Base-by-base conservation (phyloP, 1,140 invertebrate genomes). In the Drosophila ananassae region DNA sequence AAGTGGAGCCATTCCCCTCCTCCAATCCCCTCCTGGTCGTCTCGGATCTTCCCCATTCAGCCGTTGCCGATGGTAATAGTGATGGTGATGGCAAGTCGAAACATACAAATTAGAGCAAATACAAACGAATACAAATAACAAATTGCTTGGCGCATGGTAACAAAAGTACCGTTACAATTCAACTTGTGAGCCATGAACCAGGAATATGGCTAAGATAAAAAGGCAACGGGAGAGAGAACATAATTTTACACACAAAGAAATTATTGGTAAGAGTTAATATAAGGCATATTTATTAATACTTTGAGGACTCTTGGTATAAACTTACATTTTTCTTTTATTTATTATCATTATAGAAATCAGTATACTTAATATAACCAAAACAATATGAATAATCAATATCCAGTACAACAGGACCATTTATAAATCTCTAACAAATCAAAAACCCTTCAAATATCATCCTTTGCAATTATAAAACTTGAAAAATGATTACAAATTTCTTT, bases 41-140 rank as follows among this genome's bases (percentile, higher is more conserved):
- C 12, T 13, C 12, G 3, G 8, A 17, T 12, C 22, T 30, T 25
- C 17, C 48, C 48, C 48, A 50, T 13, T 50, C 48, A 22, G 51
- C 2, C 9, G 50, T 32, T 34, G 50, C 41, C 41, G 13, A 44
- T 44, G 32, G 32, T 32, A 10, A 37, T 37, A 10, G 34, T 37
- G 34, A 37, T 51, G 13, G 8, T 52, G 50, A 34, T 48, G 46
- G 30, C 48, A 25, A 50, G 67, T 55, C 68, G 51, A 67, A 66
- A 82, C 74, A 81, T 87, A 87, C 82, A 87, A 87, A 87, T 87
- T 87, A 87, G 82, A 87, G 75, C 82, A 82, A 82, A 87, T 85
- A 79, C 77, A 77, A 67, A 74, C 63, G 75, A 85, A 79, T 79
- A 68, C 69, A 74, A 77, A 81, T 77, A 87, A 87, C 73, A 87